phyloP scores from a whole-genome alignment of 1,140 invertebrate genomes.

The Drosophila leontia region DNA sequence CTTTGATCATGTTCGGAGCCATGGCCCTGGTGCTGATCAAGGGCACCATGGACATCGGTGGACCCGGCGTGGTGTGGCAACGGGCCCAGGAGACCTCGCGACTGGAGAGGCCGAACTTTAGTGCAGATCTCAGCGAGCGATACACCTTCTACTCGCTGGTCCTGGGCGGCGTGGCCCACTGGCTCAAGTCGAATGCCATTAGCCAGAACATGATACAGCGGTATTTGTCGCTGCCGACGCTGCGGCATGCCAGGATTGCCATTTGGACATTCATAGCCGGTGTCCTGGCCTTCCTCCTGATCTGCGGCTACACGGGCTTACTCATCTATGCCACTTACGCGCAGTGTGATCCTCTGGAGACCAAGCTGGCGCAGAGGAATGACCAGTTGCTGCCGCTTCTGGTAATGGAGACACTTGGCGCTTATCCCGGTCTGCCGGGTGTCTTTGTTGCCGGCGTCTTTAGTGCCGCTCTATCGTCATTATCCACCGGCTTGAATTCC shows the following conservation, averaged over 20 bases:
- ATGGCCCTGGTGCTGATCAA: conserved; percentile 92
- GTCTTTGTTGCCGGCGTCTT: conserved; percentile 94
- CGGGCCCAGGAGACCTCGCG: conserved; percentile 90
- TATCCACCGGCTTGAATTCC: conserved; percentile 96
- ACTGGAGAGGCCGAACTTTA: conserved; percentile 90
- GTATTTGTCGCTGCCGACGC: conserved; percentile 89
- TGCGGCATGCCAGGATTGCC: conserved; percentile 90
- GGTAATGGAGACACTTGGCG: conserved; percentile 92
- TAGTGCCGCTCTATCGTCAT: conserved; percentile 93
- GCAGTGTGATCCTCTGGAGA: conserved; percentile 93
- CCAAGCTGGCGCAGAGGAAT: conserved; percentile 90
- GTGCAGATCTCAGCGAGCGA: conserved; percentile 89
- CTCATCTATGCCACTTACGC: conserved; percentile 94
- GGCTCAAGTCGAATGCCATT: conserved; percentile 91
- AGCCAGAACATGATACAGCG: conserved; percentile 94
- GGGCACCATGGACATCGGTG: conserved; percentile 92
- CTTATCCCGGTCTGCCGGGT: conserved; percentile 91
- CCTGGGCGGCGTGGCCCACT: conserved; percentile 93
- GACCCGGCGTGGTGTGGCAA: conserved; percentile 89
- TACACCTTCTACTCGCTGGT: conserved; percentile 92
- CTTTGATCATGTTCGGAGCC: conserved; percentile 93
- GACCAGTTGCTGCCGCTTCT: conserved; percentile 91
- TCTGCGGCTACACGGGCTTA: conserved; percentile 91
- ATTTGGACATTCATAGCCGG: conserved; percentile 91
- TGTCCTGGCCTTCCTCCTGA: conserved; percentile 87